Evolutionary conservation across 2,113 vertebrate genomes (phyloP), one percentile per base, ranked within the genome.

Genomic region (Alaudala cheleensis): DNA sequence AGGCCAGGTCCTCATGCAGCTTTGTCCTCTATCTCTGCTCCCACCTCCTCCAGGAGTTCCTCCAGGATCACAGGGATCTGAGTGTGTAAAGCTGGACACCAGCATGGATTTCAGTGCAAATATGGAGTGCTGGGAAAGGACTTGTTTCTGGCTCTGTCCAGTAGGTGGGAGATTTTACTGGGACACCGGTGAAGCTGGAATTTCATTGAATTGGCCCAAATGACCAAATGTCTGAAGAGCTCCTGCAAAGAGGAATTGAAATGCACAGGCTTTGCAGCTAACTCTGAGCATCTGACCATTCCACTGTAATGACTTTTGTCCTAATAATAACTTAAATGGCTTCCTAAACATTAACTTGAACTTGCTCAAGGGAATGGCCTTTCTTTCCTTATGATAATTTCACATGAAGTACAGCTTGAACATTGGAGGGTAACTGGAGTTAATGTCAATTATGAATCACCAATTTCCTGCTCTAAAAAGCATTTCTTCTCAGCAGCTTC

Each of bases 341-440:
- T 96, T 88, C 79, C 67, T 95, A 96, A 97, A 94, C 95, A 97
- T 96, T 96, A 95, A 96, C 93, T 93, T 92, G 90, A 93, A 96
- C 82, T 95, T 93, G 93, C 95, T 96, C 81, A 92, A 86, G 93
- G 94, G 95, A 94, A 93, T 70, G 85, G 90, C 85, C 85, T 88
- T 96, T 88, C 89, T 90, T 93, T 84, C 89, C 77, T 84, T 91
- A 56, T 88, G 66, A 86, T 88, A 95, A 95, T 92, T 96, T 93
- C 69, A 34, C 90, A 71, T 81, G 82, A 92, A 94, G 82, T 88
- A 81, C 94, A 88, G 94, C 67, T 85, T 96, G 92, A 74, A 90
- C 79, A 74, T 37, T 96, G 81, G 64, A 96, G 67, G 80, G 90
- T 86, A 94, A 90, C 92, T 90, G 76, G 64, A 96, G 74, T 90